Evolutionary conservation across 2,797 vertebrate species (phyloP), one percentile per base, ranked within the genome.

Genomic region (Cossypha niveicapilla): DNA sequence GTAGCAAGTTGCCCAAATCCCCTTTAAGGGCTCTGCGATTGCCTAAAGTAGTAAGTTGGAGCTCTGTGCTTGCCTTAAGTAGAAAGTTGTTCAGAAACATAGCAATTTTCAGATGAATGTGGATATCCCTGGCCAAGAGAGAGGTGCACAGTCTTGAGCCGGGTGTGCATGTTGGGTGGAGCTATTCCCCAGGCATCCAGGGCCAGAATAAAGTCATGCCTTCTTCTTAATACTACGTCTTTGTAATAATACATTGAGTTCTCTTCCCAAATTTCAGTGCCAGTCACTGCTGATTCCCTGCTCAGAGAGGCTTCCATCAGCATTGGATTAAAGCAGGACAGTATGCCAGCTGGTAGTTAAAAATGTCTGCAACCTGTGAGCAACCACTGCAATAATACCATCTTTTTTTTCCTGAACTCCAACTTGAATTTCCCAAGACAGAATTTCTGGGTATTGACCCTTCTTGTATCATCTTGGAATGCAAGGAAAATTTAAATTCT

Each of bases 101-200:
- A 18, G 35, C n/a, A 12, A 9, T 50, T 19, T 32, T 25, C 7
- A 11, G 35, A 18, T 56, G 5, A 13, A 16, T 7, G 1, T 12
- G 11, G 8, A 3, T 50, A 4, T 25, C 17, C 6, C 5, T 56
- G n/a, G 42, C 11, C 51, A 11, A 68, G 16, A 28, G 60, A 2
- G 24, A 28, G 6, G 8, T 35, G 19, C 10, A 12, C 18, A 1
- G 2, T 25, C 23, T 21, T 56, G 16, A 68, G n/a, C 35, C 19
- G 17, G 16, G 9, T 4, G 7, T 62, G 35, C 11, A 2, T 3
- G 5, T 44, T 51, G 13, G 11, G 21, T 0, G 0, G 16, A 25
- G 44, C 28, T 48, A 3, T n/a, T 53, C 54, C 30, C 15, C 6
- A 6, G 35, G 8, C 13, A 42, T 18, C 22, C 30, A 9, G 8